Conservation (phyloP, 1,140 invertebrate genomes). For the Fopius arisanus region DNA sequence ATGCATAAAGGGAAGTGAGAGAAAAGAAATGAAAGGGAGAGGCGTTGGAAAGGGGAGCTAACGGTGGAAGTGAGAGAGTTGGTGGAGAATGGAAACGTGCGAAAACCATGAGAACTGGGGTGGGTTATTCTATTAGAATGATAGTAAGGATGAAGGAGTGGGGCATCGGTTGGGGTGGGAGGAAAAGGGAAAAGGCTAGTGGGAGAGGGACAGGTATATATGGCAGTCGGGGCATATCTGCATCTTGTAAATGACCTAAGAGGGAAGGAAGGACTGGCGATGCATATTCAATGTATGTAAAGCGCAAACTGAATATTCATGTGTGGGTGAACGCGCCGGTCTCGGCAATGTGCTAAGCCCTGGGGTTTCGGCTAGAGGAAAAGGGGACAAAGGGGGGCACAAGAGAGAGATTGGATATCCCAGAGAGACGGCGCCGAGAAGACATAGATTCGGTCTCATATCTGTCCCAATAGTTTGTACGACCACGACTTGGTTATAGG, state of each 20-base stretch:
- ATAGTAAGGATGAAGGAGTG: constrained; percentile 25
- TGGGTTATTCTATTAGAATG: constrained; percentile 57
- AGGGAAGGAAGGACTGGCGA: constrained; percentile 59
- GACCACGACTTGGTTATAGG: not conserved
- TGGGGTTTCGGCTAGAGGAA: constrained; percentile 22
- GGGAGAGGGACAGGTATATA: constrained; percentile 3
- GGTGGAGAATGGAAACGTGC: not conserved
- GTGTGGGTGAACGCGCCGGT: constrained; percentile 52
- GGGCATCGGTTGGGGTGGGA: constrained; percentile 3
- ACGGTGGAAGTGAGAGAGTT: not conserved
- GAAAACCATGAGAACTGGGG: constrained; percentile 16
- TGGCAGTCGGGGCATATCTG: constrained; percentile 45
- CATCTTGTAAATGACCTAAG: constrained; percentile 64
- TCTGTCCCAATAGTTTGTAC: constrained; percentile 4
- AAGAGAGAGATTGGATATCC: constrained; percentile 9
- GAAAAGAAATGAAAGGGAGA: not conserved
- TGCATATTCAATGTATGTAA: constrained; percentile 64
- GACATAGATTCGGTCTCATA: constrained; percentile 5
- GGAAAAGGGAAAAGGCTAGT: not conserved
- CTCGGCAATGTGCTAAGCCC: constrained; percentile 55
- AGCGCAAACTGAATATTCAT: constrained; percentile 60
- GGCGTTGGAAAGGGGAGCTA: not conserved
- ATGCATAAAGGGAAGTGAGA: not conserved
- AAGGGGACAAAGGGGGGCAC: not conserved
- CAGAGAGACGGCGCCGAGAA: not conserved